Conservation (phyloP, 2,797 vertebrate genomes). For the Pitangus sulphuratus region DNA sequence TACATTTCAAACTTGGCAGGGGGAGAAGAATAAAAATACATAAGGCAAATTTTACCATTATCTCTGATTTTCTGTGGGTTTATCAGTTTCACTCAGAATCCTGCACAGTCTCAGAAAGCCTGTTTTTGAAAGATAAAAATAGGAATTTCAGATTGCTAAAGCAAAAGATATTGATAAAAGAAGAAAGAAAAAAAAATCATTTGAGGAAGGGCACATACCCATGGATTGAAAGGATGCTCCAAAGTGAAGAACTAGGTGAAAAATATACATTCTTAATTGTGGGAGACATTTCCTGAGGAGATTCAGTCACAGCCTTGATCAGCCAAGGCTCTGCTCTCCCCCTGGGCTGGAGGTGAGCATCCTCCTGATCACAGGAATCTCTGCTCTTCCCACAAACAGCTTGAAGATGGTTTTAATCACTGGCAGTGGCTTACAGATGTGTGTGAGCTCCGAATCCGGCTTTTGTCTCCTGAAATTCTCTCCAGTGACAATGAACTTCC, state of each 20-base stretch:
- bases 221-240: background rate
- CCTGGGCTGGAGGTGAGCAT: background rate
- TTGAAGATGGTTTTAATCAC: background rate
- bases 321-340: background rate
- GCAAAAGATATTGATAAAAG: background rate
- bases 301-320: background rate
- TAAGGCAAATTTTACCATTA: background rate
- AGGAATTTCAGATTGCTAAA: background rate
- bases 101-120: background rate
- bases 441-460: background rate
- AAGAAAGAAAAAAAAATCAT: background rate
- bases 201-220: background rate
- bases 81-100: background rate
- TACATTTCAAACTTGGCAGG: slow-evolving; percentile 32
- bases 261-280: background rate
- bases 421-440: background rate
- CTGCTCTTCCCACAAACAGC: background rate
- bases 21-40: background rate
- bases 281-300: background rate
- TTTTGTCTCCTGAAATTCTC: background rate
- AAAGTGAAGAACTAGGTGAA: rapidly evolving
- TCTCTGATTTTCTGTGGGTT: background rate
- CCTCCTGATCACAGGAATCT: background rate
- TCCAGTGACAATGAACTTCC: background rate
- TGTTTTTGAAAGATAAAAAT: background rate